phyloP scores from a whole-genome alignment of 2,797 vertebrate genomes.

The Triplophysa bombifrons region DNA sequence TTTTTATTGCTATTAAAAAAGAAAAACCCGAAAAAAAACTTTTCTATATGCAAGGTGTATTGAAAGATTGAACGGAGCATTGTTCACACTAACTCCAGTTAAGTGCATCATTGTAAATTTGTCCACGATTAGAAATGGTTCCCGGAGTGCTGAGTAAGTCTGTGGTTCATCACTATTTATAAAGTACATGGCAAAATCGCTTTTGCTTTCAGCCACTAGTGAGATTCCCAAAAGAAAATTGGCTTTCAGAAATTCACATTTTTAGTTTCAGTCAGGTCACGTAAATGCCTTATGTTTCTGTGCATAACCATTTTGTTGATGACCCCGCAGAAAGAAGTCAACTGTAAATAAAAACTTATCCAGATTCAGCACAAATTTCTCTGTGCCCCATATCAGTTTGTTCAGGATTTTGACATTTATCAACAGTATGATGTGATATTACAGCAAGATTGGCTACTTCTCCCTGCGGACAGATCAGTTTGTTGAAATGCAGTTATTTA shows the following conservation, averaged over 20 bases:
- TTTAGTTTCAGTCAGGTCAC: constrained; percentile 1
- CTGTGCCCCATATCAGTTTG: constrained; percentile 42
- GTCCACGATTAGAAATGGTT: constrained; percentile 67
- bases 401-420: constrained; percentile 31
- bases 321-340: constrained; percentile 24
- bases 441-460: constrained; percentile 24
- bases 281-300: constrained; percentile 52
- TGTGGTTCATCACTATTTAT: constrained; percentile 7
- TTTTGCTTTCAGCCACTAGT: constrained; percentile 8
- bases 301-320: constrained; percentile 25
- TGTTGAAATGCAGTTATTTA: constrained; percentile 55
- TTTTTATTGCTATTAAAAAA: constrained; percentile 92
- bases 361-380: constrained; percentile 44
- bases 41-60: constrained; percentile 89
- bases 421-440: constrained; percentile 33
- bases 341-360: constrained; percentile 43
- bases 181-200: not conserved
- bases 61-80: constrained; percentile 42
- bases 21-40: constrained; percentile 62
- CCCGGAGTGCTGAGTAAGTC: constrained; percentile 58
- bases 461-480: constrained; percentile 31
- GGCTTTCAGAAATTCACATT: not conserved
- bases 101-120: constrained; percentile 75
- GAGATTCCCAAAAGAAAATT: not conserved
- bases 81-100: constrained; percentile 54